Percentiles rank a stretch among this genome's conserved stretches.
Evolutionary conservation across 2,797 vertebrate species (phyloP).

Genomic region (Anableps anableps): DNA sequence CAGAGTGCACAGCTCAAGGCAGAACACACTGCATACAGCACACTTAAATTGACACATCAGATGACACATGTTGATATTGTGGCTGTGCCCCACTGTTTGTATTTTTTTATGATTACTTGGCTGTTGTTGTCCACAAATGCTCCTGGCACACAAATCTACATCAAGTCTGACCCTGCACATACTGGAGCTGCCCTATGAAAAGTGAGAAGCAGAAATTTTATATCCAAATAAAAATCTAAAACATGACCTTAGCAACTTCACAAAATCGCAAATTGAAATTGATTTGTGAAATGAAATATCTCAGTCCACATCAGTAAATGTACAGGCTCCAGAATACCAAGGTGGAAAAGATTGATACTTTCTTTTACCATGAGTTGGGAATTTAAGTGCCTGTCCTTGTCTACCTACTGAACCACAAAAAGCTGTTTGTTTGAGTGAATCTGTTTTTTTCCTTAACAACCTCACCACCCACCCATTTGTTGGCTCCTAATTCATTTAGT

Average conservation of each 20-base stretch:
- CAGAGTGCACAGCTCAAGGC: slow-evolving; percentile 71
- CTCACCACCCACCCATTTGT: neutral
- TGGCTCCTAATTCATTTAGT: neutral
- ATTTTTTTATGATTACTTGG: slow-evolving; percentile 61
- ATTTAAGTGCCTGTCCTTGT: slow-evolving; percentile 38
- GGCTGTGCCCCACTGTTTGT: slow-evolving; percentile 44
- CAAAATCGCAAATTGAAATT: slow-evolving; percentile 9
- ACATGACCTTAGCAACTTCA: slow-evolving; percentile 26
- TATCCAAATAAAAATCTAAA: slow-evolving; percentile 42
- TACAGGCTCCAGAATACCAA: slow-evolving; percentile 13
- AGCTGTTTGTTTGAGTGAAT: slow-evolving; percentile 15
- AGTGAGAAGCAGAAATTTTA: slow-evolving; percentile 29
- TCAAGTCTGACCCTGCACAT: slow-evolving; percentile 60
- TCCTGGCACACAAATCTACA: slow-evolving; percentile 60
- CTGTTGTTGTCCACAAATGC: slow-evolving; percentile 59
- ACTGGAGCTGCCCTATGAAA: slow-evolving; percentile 48
- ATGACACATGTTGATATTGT: slow-evolving; percentile 76
- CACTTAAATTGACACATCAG: slow-evolving; percentile 76
- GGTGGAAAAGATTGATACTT: slow-evolving; percentile 28
- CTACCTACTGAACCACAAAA: slow-evolving; percentile 26
- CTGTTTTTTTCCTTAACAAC: neutral
- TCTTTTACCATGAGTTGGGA: slow-evolving; percentile 31
- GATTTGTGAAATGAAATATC: slow-evolving; percentile 28
- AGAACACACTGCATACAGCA: slow-evolving; percentile 56
- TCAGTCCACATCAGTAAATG: slow-evolving; percentile 23